These are phyloP conservation scores for Hydropsyche tenuis DNA, from an alignment of 1,140 invertebrate species.

Conservation along the genomic window DNA sequence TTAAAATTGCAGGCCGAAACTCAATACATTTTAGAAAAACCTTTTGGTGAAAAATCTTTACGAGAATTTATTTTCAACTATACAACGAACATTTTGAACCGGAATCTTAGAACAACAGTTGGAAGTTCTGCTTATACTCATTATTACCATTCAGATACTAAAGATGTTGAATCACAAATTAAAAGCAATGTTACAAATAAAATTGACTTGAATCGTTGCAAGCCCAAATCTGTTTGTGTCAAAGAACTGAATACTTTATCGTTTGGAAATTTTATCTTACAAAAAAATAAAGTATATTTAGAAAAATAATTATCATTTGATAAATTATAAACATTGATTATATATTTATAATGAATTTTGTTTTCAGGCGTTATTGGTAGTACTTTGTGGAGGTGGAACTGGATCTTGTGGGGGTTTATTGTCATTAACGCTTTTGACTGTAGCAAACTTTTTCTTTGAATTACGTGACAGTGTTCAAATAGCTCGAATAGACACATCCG, in stretches of 20 bases:
- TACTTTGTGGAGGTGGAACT: conserved; percentile 71
- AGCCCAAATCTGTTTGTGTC: conserved; percentile 58
- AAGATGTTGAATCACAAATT: not conserved
- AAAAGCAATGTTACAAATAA: not conserved
- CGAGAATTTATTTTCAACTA: conserved; percentile 72
- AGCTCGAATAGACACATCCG: conserved; percentile 77
- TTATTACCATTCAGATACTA: conserved; percentile 54
- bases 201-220: conserved; percentile 43
- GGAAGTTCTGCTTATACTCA: conserved; percentile 57
- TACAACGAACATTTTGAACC: conserved; percentile 64
- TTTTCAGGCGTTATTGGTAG: conserved; percentile 74
- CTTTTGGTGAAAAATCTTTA: conserved; percentile 65
- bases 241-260: conserved; percentile 65
- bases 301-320: not conserved
- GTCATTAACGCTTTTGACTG: conserved; percentile 63
- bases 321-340: conserved; percentile 14
- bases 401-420: conserved; percentile 66
- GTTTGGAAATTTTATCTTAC: conserved; percentile 61
- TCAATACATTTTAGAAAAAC: conserved; percentile 69
- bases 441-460: conserved; percentile 52
- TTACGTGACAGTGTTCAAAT: conserved; percentile 60
- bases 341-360: not conserved
- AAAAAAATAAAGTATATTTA: conserved; percentile 50
- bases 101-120: conserved; percentile 59
- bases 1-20: conserved; percentile 69